Evolutionary conservation across 2,797 vertebrate genomes (phyloP), one percentile per base, ranked within the genome.

Genomic region (Champsocephalus esox): DNA sequence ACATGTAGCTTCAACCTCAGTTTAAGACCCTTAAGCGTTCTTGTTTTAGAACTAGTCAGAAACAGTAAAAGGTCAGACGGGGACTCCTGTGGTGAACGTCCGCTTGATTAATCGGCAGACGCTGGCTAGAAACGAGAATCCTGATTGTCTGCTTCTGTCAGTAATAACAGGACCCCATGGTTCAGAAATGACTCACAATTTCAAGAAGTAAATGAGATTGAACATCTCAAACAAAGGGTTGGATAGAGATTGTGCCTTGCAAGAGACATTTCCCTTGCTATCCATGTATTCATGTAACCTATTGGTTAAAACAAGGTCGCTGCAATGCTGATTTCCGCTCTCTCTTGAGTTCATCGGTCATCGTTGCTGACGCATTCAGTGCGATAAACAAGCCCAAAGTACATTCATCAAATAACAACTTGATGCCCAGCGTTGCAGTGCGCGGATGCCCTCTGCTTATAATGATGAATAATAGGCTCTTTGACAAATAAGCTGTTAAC

Each of bases 351-450:
- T 86, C 88, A 93, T 93, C 85, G 62, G 86, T 94, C 91, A 88
- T 91, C 81, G 88, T 87, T 66, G 71, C 71, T 38, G 64, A 6
- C 76, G 62, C 85, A 73, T 78, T 82, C 71, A 60, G 76, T 73
- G 80, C 69, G 63, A 91, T 91, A 90, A 90, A 91, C 82, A 78
- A 65, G 79, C 73, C 79, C 77, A 62, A 64, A 82, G 82, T 87
- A 62, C 91, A 94, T 94, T 92, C 71, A 92, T 94, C 92, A 94
- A 88, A 73, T 74, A 80, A 84, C 86, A 72, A 66, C 84, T 89
- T 81, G 71, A 82, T 87, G 80, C 56, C 73, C 68, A 61, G 67
- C 62, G 80, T 75, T 48, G 66, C 70, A 66, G 60, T 51, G 8
- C 82, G 81, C 81, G 66, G 68, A 79, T 51, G 46, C 78, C 87